These are phyloP conservation scores for Propithecus deckenii DNA, from an alignment of 2,797 vertebrate species.

Conservation along the genomic window DNA sequence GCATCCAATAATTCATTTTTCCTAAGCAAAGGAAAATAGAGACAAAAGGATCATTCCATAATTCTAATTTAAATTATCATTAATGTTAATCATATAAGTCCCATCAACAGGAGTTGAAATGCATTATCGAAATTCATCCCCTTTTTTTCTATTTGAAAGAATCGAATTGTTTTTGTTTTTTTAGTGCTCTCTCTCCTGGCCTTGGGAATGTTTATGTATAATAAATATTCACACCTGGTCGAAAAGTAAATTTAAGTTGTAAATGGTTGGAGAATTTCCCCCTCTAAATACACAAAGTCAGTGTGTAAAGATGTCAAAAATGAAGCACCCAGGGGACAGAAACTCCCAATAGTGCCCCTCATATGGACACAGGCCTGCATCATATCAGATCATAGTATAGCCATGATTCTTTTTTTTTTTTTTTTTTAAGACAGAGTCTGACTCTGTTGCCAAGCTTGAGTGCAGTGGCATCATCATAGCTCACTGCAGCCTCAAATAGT, in stretches of 20 bases:
- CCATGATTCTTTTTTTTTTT: not conserved
- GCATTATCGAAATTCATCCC: not conserved
- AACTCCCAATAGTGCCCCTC: not conserved
- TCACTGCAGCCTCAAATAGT: not conserved
- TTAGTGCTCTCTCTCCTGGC: not conserved
- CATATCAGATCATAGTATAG: not conserved
- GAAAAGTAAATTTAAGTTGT: conserved; percentile 11
- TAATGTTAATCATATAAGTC: not conserved
- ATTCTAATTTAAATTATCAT: not conserved
- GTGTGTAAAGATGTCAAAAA: not conserved
- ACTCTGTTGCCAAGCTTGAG: not conserved
- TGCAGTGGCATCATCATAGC: not conserved
- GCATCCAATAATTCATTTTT: not conserved
- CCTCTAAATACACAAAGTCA: not conserved
- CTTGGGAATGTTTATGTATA: conserved; percentile 1
- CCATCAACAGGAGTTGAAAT: conserved; percentile 9
- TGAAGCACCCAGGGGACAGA: not conserved
- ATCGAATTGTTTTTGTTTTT: not conserved
- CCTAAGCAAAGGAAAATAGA: conserved; percentile 24
- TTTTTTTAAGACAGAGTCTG: not conserved
- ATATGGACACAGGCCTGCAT: not conserved
- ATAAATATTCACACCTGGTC: not conserved
- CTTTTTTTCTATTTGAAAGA: conserved; percentile 20
- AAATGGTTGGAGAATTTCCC: not conserved
- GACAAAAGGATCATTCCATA: not conserved